Evolutionary conservation across 2,113 vertebrate species (phyloP), one percentile per base, ranked within the genome.

Genomic region (Sturnira hondurensis): DNA sequence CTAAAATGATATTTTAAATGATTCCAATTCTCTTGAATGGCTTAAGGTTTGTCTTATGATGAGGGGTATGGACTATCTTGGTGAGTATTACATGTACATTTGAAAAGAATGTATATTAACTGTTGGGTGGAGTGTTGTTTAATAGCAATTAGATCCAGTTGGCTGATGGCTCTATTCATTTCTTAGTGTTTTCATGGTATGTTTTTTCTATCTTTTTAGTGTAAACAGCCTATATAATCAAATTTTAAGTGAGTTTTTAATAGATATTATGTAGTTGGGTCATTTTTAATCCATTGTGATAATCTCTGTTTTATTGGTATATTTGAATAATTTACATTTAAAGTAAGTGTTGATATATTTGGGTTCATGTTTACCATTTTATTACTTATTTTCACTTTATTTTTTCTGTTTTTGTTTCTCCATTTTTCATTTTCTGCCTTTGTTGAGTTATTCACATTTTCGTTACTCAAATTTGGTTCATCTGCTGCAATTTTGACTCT

Each of bases 111-210:
- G 7, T 1, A 4, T 7, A 3, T 20, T 6, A 3, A 17, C 3
- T 41, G 3, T 2, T 24, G 0, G 33, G 19, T 22, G 16, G 17
- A 10, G 13, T 4, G 1, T 1, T 28, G 7, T 50, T 45, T 28
- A 38, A 19, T 12, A 15, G n/a, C 4, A 1, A 1, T 38, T 36
- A 41, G 3, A 45, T 15, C 2, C 45, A 2, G 10, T 8, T 38
- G 68, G 38, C 24, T 33, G 65, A n/a, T 4, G 36, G 15, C 1
- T 2, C 19, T 36, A 4, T 12, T 41, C 14, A 7, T 10, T 17
- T 56, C 16, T 33, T 54, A 36, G 9, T n/a, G 54, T 73, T 45
- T 71, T 45, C 33, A 54, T 16, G 11, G 19, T 11, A 28, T 45
- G 7, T 38, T 73, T 52, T 36, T 41, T 13, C 24, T 38, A 19